phyloP scores from a whole-genome alignment of 2,888 invertebrate species.

The Mylabris sibirica region DNA sequence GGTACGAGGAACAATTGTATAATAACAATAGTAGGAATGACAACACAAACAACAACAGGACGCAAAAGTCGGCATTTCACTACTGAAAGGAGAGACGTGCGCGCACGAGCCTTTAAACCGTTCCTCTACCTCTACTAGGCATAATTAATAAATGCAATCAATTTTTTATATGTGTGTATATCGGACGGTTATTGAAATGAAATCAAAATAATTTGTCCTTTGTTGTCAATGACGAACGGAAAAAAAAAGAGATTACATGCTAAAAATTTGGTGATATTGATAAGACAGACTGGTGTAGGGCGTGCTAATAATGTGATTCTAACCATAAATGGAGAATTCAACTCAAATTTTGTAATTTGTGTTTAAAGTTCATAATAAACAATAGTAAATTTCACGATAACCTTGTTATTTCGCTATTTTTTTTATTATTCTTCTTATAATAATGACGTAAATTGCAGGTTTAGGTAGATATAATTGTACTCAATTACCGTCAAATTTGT shows the following conservation, averaged over 20 bases:
- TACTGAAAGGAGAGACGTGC: neutral
- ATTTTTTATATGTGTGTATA: no score
- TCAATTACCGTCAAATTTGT: neutral
- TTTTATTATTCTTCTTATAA: no score
- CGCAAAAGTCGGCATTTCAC: neutral
- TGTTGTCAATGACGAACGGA: neutral
- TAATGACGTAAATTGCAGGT: neutral
- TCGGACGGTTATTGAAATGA: no score
- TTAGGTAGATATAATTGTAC: neutral
- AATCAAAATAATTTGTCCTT: neutral
- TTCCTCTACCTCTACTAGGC: neutral
- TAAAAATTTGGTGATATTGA: neutral
- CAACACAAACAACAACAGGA: neutral
- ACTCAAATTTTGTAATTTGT: no score
- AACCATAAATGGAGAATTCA: neutral
- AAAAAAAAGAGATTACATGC: neutral
- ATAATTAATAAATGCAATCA: neutral
- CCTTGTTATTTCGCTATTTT: neutral
- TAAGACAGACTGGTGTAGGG: neutral
- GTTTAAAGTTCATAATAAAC: neutral
- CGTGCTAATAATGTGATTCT: neutral
- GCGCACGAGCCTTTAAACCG: constrained; percentile 4
- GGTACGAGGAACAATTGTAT: neutral
- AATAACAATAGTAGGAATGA: no score
- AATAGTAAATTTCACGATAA: neutral